Percentiles rank a stretch among this genome's conserved stretches.
Conservation (phyloP, 2,888 invertebrate genomes). For the Eupithecia subfuscata region DNA sequence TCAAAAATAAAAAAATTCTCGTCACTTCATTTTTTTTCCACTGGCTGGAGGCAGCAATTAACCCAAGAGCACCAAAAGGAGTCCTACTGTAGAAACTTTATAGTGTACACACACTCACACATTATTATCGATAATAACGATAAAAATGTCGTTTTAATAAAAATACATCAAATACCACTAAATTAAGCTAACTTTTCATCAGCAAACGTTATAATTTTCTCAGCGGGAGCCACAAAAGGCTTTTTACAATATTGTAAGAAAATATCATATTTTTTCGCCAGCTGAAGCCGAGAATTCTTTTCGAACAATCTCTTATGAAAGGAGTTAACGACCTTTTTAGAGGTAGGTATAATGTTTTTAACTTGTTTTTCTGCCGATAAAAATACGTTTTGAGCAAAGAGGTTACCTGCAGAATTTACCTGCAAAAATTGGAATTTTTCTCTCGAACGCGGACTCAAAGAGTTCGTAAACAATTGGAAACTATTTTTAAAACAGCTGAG, state of each 20-base stretch:
- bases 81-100: too few relatives aligned
- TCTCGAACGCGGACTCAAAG: not conserved
- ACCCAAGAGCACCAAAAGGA: too few relatives aligned
- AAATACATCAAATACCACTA: slow-evolving; percentile 29
- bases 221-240: slow-evolving; percentile 37
- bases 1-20: too few relatives aligned
- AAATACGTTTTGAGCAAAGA: not conserved
- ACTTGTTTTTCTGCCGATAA: slow-evolving; percentile 20
- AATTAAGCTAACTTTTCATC: slow-evolving; percentile 30
- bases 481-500: not conserved
- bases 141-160: slow-evolving; percentile 2
- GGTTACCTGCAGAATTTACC: not conserved
- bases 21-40: too few relatives aligned
- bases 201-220: slow-evolving; percentile 32
- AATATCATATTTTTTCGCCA: slow-evolving; percentile 39
- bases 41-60: too few relatives aligned
- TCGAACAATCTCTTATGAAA: slow-evolving; percentile 35
- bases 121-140: not conserved
- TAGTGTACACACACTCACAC: not conserved
- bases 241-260: slow-evolving; percentile 40
- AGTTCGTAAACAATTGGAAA: not conserved
- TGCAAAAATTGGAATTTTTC: not conserved
- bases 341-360: slow-evolving; percentile 19
- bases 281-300: slow-evolving; percentile 37
- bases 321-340: slow-evolving; percentile 35